Percentiles rank a stretch among this genome's conserved stretches.
Conservation (phyloP, 2,113 vertebrate species). For the Strigops habroptila region DNA sequence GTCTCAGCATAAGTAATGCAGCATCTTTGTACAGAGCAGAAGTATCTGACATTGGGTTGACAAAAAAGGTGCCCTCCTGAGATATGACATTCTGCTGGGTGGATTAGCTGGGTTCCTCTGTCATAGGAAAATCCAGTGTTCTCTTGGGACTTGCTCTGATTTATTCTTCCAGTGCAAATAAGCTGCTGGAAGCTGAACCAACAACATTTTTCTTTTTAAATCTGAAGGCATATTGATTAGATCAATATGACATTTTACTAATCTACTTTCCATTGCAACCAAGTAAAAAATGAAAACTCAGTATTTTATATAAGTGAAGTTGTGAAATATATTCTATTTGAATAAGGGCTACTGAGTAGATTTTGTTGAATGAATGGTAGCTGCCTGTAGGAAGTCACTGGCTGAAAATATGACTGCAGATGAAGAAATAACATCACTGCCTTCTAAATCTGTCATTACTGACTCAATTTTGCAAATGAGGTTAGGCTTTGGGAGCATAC, state of each 20-base stretch:
- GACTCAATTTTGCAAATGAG: neutral
- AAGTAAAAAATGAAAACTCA: neutral
- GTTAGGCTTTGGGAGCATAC: neutral
- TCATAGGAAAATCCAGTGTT: accelerated
- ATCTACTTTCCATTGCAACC: neutral
- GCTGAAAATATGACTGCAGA: slow-evolving; percentile 26
- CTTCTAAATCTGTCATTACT: slow-evolving; percentile 9
- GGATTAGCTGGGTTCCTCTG: neutral
- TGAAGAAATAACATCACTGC: neutral
- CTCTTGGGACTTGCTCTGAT: neutral
- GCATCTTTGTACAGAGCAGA: neutral
- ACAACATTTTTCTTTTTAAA: neutral
- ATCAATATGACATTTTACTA: neutral
- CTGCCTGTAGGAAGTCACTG: neutral
- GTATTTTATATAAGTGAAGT: neutral
- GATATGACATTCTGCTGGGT: accelerated
- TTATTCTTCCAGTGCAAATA: neutral
- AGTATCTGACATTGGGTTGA: neutral
- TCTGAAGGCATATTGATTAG: neutral
- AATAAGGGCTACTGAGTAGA: neutral
- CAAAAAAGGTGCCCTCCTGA: neutral
- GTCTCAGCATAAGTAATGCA: neutral
- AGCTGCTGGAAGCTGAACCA: neutral
- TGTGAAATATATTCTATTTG: neutral
- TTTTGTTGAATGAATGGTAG: neutral